phyloP scores from a whole-genome alignment of 2,113 vertebrate genomes.

The Etheostoma cragini region DNA sequence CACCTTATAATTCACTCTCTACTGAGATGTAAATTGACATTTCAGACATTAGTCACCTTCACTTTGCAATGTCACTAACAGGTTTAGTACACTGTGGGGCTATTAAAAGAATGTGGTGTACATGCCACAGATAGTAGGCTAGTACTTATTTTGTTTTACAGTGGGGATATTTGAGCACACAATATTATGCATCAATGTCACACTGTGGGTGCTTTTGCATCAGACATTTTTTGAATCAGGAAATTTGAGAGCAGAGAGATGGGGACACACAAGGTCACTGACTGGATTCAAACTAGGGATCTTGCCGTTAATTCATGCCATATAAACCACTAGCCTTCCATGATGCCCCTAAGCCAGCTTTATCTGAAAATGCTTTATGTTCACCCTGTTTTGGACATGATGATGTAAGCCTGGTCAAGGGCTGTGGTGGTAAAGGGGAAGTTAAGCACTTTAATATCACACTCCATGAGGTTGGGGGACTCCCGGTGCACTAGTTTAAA shows the following conservation, averaged over 20 bases:
- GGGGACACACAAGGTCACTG: neutral
- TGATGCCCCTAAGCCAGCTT: neutral
- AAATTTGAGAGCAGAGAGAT: neutral
- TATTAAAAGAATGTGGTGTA: neutral
- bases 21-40: slow-evolving; percentile 11
- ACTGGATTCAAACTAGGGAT: neutral
- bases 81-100: neutral
- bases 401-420: neutral
- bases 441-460: neutral
- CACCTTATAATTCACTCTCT: neutral
- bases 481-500: neutral
- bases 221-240: neutral
- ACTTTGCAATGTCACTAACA: slow-evolving; percentile 9
- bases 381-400: neutral
- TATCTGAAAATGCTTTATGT: neutral
- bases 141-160: neutral
- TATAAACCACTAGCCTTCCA: neutral
- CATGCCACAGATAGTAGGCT: neutral
- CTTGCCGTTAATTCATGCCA: neutral
- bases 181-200: neutral
- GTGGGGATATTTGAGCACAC: neutral
- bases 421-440: neutral
- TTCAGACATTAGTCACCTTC: slow-evolving; percentile 16
- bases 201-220: neutral
- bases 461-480: neutral